These are phyloP conservation scores for Drepanosiphum platanoidis DNA, from an alignment of 2,888 invertebrate species.

Conservation along the genomic window DNA sequence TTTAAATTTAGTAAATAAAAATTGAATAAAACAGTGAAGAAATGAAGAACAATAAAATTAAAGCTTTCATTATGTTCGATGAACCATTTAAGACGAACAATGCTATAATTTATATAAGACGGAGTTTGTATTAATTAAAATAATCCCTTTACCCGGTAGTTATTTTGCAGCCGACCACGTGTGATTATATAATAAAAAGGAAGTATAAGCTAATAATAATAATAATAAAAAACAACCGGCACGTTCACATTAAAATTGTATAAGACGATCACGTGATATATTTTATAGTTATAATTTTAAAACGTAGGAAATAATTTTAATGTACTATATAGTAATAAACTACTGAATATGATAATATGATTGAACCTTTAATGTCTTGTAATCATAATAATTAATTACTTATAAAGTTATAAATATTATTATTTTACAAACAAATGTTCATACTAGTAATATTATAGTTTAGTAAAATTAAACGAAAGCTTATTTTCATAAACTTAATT, in stretches of 20 bases:
- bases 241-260: not conserved
- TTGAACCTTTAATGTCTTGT: not conserved
- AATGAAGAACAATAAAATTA: not conserved
- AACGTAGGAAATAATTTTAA: not conserved
- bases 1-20: no score
- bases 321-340: not conserved
- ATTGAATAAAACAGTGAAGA: not conserved
- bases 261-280: slow-evolving; percentile 27
- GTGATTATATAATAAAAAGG: not conserved
- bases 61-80: not conserved
- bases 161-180: slow-evolving; percentile 26
- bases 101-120: not conserved
- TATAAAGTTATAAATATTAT: no score
- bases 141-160: not conserved
- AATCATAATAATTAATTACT: not conserved
- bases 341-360: no score
- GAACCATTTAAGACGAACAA: not conserved
- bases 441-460: not conserved
- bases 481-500: no score
- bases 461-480: no score
- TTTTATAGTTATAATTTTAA: not conserved
- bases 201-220: slow-evolving; percentile 4
- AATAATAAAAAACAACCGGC: not conserved
- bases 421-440: not conserved
- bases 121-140: not conserved